phyloP scores from a whole-genome alignment of 2,888 invertebrate species.

The Brachycybe producta region DNA sequence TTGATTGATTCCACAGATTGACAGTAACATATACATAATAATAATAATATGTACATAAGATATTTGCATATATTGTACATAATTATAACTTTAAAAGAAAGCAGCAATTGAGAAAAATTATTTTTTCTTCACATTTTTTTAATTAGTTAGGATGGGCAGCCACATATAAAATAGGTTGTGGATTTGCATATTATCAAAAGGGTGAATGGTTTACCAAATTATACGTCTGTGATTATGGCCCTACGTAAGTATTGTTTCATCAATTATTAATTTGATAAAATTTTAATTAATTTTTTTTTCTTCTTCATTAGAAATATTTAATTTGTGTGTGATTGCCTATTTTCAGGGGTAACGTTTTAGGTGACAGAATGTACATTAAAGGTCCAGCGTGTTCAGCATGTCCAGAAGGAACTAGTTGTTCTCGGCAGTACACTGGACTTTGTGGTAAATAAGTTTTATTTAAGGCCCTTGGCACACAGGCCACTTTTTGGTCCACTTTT shows the following conservation, averaged over 20 bases:
- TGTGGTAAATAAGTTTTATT: constrained; percentile 13
- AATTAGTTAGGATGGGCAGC: constrained; percentile 18
- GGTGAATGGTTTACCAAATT: constrained; percentile 17
- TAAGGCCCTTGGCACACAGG: no score
- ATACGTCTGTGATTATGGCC: constrained; percentile 19
- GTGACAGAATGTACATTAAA: constrained; percentile 16
- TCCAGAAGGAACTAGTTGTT: constrained; percentile 17
- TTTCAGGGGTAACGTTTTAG: constrained; percentile 19
- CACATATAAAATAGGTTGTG: constrained; percentile 17
- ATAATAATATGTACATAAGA: no score
- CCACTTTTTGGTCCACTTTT: no score
- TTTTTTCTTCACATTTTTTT: no score
- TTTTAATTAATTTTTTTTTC: not conserved
- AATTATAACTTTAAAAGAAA: no score
- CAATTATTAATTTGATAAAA: not conserved
- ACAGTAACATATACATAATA: no score
- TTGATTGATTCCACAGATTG: no score
- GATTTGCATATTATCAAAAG: constrained; percentile 16
- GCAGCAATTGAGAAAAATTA: no score
- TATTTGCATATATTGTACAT: no score
- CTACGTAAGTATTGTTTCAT: constrained; percentile 11
- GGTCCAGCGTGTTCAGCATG: constrained; percentile 17
- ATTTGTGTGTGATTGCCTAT: constrained; percentile 3
- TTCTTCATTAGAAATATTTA: not conserved
- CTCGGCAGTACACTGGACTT: constrained; percentile 16